A percentile compares a stretch with the other conserved stretches of the same genome.
Evolutionary conservation across 2,113 vertebrate genomes (phyloP).

Genomic region (Carassius auratus): DNA sequence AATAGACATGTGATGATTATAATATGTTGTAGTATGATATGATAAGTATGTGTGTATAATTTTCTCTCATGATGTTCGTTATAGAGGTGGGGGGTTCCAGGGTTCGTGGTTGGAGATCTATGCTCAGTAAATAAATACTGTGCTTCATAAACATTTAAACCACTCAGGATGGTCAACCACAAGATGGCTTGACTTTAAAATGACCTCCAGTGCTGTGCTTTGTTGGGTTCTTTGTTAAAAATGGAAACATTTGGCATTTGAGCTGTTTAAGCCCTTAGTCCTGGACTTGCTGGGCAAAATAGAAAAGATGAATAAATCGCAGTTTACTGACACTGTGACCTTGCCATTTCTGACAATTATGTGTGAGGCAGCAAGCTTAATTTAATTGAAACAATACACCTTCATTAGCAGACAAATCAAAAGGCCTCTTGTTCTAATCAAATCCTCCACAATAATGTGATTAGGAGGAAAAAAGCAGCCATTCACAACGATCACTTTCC

Average conservation of each 20-base stretch:
- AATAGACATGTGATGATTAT: background rate
- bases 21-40: too few species aligned
- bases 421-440: constrained; percentile 50
- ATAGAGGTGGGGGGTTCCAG: background rate
- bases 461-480: constrained; percentile 38
- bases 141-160: background rate
- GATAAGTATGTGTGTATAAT: background rate
- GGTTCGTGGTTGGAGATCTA: background rate
- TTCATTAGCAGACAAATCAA: constrained; percentile 52
- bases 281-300: background rate
- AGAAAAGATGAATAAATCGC: constrained; percentile 35
- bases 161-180: background rate
- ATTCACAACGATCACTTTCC: constrained; percentile 9
- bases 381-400: constrained; percentile 54
- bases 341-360: constrained; percentile 43
- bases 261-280: background rate
- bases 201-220: too few species aligned
- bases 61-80: background rate
- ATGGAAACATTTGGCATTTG: background rate
- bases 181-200: constrained; percentile 4
- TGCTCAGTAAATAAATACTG: background rate
- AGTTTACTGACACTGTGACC: constrained; percentile 40
- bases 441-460: constrained; percentile 37
- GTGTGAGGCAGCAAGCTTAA: constrained; percentile 8
- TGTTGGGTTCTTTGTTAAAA: background rate